Evolutionary conservation across 2,113 vertebrate genomes (phyloP).

Genomic region (Cyphomyrus discorhynchus): DNA sequence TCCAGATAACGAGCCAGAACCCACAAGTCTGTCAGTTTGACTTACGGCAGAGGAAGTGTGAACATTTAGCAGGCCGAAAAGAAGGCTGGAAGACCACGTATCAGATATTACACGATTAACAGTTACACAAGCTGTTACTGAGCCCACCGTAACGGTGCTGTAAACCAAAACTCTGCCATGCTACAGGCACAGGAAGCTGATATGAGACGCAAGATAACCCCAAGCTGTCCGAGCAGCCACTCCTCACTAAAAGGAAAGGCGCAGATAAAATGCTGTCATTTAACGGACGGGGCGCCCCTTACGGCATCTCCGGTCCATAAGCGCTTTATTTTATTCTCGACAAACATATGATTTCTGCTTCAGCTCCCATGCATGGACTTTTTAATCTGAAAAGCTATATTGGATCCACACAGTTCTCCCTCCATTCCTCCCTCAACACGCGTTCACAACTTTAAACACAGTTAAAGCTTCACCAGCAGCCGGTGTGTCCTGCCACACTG

Average conservation of each 20-base stretch:
- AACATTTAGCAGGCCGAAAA: slow-evolving; percentile 8
- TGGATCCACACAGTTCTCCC: neutral
- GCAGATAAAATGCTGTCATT: neutral
- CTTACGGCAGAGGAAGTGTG: slow-evolving; percentile 22
- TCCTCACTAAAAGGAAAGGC: neutral
- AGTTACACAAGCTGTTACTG: slow-evolving; percentile 16
- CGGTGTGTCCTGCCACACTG: neutral
- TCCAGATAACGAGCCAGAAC: slow-evolving; percentile 15
- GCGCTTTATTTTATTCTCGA: neutral
- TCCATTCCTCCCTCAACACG: neutral
- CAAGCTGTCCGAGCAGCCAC: no score
- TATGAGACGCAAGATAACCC: neutral
- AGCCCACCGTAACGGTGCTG: slow-evolving; percentile 6
- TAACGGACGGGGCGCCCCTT: neutral
- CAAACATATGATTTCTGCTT: neutral
- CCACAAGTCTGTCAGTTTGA: slow-evolving; percentile 21
- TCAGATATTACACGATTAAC: slow-evolving; percentile 18
- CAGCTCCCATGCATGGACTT: neutral
- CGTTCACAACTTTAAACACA: neutral
- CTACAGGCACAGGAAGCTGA: neutral
- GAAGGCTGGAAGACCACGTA: neutral
- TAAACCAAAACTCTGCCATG: neutral
- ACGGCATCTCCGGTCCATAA: neutral
- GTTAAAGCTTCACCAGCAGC: neutral
- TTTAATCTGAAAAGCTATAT: neutral